Evolutionary conservation across 2,888 invertebrate species (phyloP).

Genomic region (Odontomyia ornata): DNA sequence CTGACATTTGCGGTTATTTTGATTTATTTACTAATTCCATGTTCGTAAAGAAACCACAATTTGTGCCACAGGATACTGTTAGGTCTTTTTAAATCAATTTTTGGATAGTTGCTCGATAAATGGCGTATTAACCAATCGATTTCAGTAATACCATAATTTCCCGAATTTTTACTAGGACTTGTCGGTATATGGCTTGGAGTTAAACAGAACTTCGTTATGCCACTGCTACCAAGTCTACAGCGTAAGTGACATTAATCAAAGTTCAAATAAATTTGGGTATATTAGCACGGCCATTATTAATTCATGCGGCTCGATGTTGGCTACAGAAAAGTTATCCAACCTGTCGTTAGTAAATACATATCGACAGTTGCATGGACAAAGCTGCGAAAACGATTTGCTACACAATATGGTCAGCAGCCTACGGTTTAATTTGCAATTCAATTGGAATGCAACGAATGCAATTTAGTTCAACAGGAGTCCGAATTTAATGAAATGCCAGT

Average conservation of each 20-base stretch:
- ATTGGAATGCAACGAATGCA: constrained; percentile 49
- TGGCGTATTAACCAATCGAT: too few species aligned
- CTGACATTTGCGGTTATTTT: background rate
- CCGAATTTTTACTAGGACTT: too few species aligned
- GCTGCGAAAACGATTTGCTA: constrained; percentile 24
- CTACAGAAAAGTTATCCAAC: background rate
- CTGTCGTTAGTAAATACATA: constrained; percentile 9
- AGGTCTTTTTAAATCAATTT: too few species aligned
- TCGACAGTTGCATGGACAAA: constrained; percentile 36
- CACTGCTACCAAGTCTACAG: too few species aligned
- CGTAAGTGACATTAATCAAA: background rate
- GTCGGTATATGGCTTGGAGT: too few species aligned
- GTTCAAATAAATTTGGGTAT: constrained; percentile 23
- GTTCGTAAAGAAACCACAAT: too few species aligned
- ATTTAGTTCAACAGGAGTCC: constrained; percentile 43
- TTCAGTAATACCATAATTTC: too few species aligned
- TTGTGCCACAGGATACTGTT: too few species aligned
- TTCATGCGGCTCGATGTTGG: background rate
- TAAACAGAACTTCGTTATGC: too few species aligned
- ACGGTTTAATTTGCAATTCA: constrained; percentile 50
- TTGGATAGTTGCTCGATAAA: too few species aligned
- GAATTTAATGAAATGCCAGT: constrained; percentile 47
- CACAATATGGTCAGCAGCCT: constrained; percentile 21
- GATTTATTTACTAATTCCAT: background rate
- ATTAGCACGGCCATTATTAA: constrained; percentile 16